Conservation (phyloP, 1,140 invertebrate species). For the Leguminivora glycinivorella region DNA sequence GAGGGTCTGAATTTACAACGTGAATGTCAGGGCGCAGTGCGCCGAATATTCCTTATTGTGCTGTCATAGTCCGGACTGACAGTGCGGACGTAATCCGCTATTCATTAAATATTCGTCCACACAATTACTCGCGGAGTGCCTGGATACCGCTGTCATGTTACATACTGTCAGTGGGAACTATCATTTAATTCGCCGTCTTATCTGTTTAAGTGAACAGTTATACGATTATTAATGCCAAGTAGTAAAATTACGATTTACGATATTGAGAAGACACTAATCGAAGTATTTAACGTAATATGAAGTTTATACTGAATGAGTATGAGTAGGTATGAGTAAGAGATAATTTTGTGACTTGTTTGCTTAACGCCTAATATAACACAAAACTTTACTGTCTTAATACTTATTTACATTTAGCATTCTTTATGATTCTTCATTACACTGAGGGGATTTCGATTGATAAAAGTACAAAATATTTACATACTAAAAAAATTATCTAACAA, state of each 20-base stretch:
- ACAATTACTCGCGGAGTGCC: conserved; percentile 62
- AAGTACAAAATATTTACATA: no score
- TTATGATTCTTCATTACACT: no score
- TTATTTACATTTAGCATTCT: no score
- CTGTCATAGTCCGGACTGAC: conserved; percentile 70
- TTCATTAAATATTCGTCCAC: conserved; percentile 67
- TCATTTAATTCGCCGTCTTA: conserved; percentile 57
- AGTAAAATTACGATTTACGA: not conserved
- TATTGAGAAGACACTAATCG: not conserved
- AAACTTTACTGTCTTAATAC: no score
- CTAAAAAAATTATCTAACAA: no score
- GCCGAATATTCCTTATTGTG: conserved; percentile 65
- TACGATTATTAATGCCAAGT: not conserved
- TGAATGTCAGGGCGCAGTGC: conserved; percentile 58
- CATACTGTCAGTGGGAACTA: conserved; percentile 48
- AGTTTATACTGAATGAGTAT: no score
- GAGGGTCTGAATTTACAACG: conserved; percentile 38
- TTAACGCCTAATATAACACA: no score
- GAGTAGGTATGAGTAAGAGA: no score
- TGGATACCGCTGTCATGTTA: conserved; percentile 55
- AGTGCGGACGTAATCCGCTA: conserved; percentile 73
- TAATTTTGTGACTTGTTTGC: no score
- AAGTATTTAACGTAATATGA: not conserved
- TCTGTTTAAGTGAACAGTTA: not conserved
- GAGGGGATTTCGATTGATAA: no score